Evolutionary conservation across 2,888 invertebrate species (phyloP).

Genomic region (Baccha elongata): DNA sequence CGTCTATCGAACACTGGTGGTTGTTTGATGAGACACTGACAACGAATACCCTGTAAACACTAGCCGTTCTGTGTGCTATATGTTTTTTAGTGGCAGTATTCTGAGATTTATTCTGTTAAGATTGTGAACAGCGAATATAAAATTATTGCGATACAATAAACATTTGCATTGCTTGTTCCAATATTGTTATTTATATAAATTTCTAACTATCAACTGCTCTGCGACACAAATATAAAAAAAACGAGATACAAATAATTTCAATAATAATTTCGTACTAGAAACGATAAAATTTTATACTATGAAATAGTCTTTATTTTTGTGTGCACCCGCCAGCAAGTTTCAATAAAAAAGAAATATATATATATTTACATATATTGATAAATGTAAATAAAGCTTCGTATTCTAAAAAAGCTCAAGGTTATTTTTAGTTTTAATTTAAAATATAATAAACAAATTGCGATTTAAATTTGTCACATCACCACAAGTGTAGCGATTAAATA

Average conservation of each 20-base stretch:
- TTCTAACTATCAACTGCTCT: background rate
- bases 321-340: constrained; percentile 4
- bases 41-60: constrained; percentile 42
- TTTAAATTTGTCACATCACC: constrained; percentile 1
- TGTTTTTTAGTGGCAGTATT: constrained; percentile 55
- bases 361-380: background rate
- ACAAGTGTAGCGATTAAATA: constrained; percentile 14
- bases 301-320: background rate
- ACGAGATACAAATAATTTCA: background rate
- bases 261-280: background rate
- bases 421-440: constrained; percentile 21
- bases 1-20: constrained; percentile 59
- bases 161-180: constrained; percentile 14
- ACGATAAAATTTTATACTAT: background rate
- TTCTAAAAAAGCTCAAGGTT: constrained; percentile 5
- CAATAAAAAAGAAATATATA: background rate
- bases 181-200: background rate
- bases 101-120: constrained; percentile 44
- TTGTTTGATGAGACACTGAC: constrained; percentile 54
- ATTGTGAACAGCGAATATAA: constrained; percentile 41
- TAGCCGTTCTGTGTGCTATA: constrained; percentile 40
- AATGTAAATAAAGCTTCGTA: constrained; percentile 23
- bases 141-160: constrained; percentile 38
- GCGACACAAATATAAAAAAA: background rate
- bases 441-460: background rate